Conservation (phyloP, 2,888 invertebrate genomes). For the Cephus rjabovi region DNA sequence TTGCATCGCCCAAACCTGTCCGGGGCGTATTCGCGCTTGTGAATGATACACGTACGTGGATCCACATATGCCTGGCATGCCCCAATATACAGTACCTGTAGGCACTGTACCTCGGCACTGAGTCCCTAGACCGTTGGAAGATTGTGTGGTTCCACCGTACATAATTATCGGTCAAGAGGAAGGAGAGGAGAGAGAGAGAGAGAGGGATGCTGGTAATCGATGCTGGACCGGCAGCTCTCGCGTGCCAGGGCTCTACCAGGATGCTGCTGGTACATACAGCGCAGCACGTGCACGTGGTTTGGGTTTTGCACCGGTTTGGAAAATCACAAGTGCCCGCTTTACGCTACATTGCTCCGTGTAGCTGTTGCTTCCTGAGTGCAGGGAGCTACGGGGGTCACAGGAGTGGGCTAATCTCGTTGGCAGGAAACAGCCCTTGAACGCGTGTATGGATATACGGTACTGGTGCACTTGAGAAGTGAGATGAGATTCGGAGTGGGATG, state of each 20-base stretch:
- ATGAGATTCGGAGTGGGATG: background rate
- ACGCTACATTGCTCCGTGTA: background rate
- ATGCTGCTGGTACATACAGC: background rate
- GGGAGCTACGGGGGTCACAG: background rate
- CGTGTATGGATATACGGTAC: background rate
- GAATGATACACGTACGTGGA: conserved; percentile 19
- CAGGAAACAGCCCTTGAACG: background rate
- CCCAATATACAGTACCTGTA: background rate
- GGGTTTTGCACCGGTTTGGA: background rate
- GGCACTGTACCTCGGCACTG: background rate
- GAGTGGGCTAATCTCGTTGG: background rate
- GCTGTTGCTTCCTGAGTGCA: background rate
- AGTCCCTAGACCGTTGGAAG: background rate
- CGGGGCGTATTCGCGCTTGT: conserved; percentile 47
- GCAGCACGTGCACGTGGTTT: background rate
- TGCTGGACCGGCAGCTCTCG: background rate
- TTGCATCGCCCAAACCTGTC: conserved; percentile 58
- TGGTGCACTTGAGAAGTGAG: background rate
- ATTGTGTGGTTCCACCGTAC: background rate
- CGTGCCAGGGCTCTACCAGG: background rate
- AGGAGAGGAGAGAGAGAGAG: conserved; percentile 10
- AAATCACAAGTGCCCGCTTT: background rate
- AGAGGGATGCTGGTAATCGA: conserved; percentile 13
- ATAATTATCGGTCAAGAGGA: conserved; percentile 13
- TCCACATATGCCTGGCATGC: conserved; percentile 2